A percentile compares a stretch with the other conserved stretches of the same genome.
Evolutionary conservation across 92 coral and sea anemone genomes (phyloP).

Genomic region (Siderastrea siderea): DNA sequence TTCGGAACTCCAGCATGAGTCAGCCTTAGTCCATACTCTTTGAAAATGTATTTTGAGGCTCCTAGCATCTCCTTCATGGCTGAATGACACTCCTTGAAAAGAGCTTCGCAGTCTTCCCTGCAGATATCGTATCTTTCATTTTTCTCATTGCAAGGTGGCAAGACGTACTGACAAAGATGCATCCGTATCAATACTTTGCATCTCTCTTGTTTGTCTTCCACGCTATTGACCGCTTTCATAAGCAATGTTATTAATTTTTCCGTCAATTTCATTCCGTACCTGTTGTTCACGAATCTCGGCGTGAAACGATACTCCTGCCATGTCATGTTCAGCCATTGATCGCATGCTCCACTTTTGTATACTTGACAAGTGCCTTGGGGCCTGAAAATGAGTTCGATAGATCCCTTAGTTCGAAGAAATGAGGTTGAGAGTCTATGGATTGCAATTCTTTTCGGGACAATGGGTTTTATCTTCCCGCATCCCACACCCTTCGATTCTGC

Average conservation of each 20-base stretch:
- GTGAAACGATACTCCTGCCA: conserved; percentile 54
- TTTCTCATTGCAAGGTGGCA: conserved; percentile 75
- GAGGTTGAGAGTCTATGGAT: no score
- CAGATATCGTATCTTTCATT: conserved; percentile 69
- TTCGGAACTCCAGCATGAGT: conserved; percentile 85
- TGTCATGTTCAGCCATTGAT: conserved; percentile 65
- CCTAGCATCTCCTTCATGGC: conserved; percentile 81
- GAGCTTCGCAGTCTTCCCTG: conserved; percentile 90
- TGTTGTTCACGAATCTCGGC: conserved; percentile 82
- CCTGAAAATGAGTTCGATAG: neutral
- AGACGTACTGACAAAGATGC: conserved; percentile 78
- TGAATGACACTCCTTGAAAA: conserved; percentile 67
- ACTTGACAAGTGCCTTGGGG: conserved; percentile 55
- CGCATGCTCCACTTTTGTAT: conserved; percentile 69
- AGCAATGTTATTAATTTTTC: conserved; percentile 56
- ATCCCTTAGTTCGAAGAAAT: no score
- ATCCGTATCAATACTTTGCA: conserved; percentile 69
- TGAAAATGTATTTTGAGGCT: conserved; percentile 69
- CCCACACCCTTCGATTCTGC: no score
- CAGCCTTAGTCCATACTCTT: conserved; percentile 56
- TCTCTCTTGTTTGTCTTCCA: conserved; percentile 29
- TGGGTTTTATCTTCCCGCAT: no score
- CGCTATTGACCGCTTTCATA: conserved; percentile 43
- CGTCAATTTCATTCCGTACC: conserved; percentile 79
- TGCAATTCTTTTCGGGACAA: no score